Base-by-base conservation (phyloP, 2,888 invertebrate genomes). In the Ditula angustiorana region DNA sequence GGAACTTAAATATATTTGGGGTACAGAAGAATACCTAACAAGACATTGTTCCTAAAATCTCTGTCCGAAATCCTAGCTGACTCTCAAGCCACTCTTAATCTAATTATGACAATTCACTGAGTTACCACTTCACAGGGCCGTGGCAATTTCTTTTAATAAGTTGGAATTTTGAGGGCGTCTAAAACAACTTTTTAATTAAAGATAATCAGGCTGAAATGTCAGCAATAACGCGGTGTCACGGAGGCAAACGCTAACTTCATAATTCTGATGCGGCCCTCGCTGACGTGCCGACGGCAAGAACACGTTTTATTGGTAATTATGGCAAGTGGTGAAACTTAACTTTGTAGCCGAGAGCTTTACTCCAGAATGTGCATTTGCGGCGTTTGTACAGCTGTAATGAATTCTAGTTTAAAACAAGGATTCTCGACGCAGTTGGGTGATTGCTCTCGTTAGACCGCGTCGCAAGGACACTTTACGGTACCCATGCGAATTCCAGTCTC, bases 101-200 rank as follows among this genome's bases (percentile, higher is more conserved):
- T 86, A 85, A 88, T 90, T 87, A 89, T 81, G 81, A 85, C 81
- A 81, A 86, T 81, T 86, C 86, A 82, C 80, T 80, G 84, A 87
- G 84, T 85, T 84, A 82, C 83, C 84, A 86, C 82, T 86, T 85
- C 77, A 78, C 79, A 79, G 78, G 80, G 79, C 79, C 83, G 78
- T 80, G 78, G 82, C 81, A 85, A 85, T 85, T 88, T 90, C 85
- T 88, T 89, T 89, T 86, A 86, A 87, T 87, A 88, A 86, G 85
- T 87, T 83, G 78, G 76, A 85, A 82, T 85, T 87, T 85, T 73
- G 79, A 74, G 82, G 83, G 80, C 78, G 81, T 80, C 82, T 86
- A 81, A 86, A 86, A 86, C 85, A 90, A 89, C 87, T 89, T 90
- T 90, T 89, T 89, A 88, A 90, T 88, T 89, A 89, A 89, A 86